Evolutionary conservation across 2,888 invertebrate genomes (phyloP).

Genomic region (Clanis bilineata): DNA sequence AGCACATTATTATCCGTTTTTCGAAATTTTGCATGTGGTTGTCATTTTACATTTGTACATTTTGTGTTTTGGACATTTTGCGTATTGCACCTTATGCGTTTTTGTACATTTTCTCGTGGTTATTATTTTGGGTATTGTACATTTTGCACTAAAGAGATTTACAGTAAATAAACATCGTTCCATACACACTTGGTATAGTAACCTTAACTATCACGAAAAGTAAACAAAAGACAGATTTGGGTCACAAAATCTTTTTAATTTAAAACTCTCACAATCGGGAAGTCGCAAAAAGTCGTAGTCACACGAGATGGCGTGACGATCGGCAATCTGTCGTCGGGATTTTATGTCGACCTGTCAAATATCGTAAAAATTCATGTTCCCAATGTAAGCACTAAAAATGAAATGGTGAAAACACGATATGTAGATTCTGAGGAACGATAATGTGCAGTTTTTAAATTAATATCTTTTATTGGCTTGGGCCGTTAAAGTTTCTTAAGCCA

Average conservation of each 20-base stretch:
- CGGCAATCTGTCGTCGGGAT: conserved; percentile 16
- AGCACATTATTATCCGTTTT: too few relatives aligned
- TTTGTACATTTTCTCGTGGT: too few relatives aligned
- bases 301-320: conserved; percentile 14
- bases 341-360: conserved; percentile 19
- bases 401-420: conserved; percentile 9
- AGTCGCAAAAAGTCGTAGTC: not conserved
- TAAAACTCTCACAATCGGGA: not conserved
- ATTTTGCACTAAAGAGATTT: too few relatives aligned
- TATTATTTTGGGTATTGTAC: too few relatives aligned
- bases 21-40: too few relatives aligned
- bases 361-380: conserved; percentile 21
- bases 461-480: not conserved
- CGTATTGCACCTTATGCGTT: too few relatives aligned
- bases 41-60: too few relatives aligned
- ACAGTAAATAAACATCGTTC: too few relatives aligned
- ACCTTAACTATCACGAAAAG: too few relatives aligned
- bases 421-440: conserved; percentile 3
- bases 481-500: too few relatives aligned
- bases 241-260: not conserved
- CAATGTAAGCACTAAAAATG: conserved; percentile 19
- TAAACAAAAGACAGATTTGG: not conserved
- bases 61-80: too few relatives aligned
- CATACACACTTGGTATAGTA: too few relatives aligned
- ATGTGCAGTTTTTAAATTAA: not conserved